A percentile compares a stretch with the other conserved stretches of the same genome.
Evolutionary conservation across 2,797 vertebrate genomes (phyloP).

Genomic region (Protosalanx chinensis): DNA sequence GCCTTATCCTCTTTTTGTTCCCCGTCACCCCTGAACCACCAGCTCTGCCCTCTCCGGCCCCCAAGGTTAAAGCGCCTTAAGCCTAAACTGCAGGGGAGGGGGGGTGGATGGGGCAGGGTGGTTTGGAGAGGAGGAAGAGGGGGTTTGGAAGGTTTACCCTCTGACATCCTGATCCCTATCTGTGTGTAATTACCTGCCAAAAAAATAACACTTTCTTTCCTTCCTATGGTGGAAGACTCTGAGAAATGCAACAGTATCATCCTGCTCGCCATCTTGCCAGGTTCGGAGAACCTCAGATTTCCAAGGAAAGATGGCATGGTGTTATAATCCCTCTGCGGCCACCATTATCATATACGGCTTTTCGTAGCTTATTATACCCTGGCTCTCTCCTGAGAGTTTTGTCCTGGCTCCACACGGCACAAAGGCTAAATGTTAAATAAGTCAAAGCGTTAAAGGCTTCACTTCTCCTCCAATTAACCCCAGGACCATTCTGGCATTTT

Average conservation of each 20-base stretch:
- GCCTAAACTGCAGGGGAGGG: constrained; percentile 35
- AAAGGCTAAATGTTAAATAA: constrained; percentile 93
- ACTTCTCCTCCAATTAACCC: constrained; percentile 97
- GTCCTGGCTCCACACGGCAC: constrained; percentile 66
- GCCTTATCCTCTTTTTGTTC: constrained; percentile 67
- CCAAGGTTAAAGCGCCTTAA: constrained; percentile 49
- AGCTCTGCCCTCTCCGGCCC: constrained; percentile 52
- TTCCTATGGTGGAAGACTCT: constrained; percentile 12
- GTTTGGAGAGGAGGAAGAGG: constrained; percentile 9
- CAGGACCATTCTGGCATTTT: constrained; percentile 86
- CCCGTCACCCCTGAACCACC: constrained; percentile 49
- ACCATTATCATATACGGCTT: constrained; percentile 63
- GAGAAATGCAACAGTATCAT: not conserved
- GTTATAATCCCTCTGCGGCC: constrained; percentile 14
- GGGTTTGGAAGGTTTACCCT: constrained; percentile 18
- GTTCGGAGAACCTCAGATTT: not conserved
- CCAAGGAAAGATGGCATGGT: constrained; percentile 8
- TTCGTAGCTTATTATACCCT: constrained; percentile 70
- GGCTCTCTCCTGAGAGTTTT: constrained; percentile 66
- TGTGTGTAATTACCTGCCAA: constrained; percentile 49
- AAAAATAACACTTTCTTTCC: constrained; percentile 21
- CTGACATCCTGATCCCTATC: constrained; percentile 26
- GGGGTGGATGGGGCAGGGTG: constrained; percentile 21
- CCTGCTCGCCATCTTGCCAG: constrained; percentile 1
- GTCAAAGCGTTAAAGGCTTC: constrained; percentile 86